Evolutionary conservation across 2,113 vertebrate genomes (phyloP), one percentile per base, ranked within the genome.

Genomic region (Pomatostomus ruficeps): DNA sequence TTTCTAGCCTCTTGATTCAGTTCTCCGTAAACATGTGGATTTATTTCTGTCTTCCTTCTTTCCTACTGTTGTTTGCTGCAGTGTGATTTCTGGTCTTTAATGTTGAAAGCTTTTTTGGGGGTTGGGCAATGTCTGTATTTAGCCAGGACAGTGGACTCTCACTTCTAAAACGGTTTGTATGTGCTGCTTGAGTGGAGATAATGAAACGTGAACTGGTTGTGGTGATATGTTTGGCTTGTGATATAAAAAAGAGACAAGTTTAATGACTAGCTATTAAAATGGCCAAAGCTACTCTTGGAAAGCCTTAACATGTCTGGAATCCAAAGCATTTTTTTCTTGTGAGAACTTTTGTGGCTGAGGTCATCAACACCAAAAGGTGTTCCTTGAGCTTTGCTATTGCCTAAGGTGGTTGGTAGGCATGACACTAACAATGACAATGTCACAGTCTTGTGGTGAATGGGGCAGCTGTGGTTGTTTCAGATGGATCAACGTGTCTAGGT

Each of bases 401-500:
- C 40, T 0, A 1, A 28, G 51, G 38, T 31, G 33, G 23, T 8
- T 70, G 25, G 45, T 29, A 54, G 33, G 36, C 21, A 6, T 10
- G 46, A 42, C 38, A 51, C 4, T 18, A 36, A n/a, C 20, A 48
- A 45, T 10, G 15, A 14, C 43, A 55, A 6, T 38, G 43, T 59
- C 77, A 11, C 23, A 54, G 43, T 42, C 35, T 12, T 29, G 21
- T 63, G 43, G 26, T 38, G 29, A 19, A 7, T 0, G 0, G 18
- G 25, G 9, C 46, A 63, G 0, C 43, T 33, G 63, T 54, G 62
- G 6, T 6, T 3, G 7, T 57, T 79, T 4, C n/a, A 45, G 33
- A n/a, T 43, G 40, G 40, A 25, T 58, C 25, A 14, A 12, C 0
- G 0, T 36, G 26, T 28, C 45, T 6, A 8, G 38, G 43, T 2